phyloP scores from a whole-genome alignment of 2,113 vertebrate species.

The Mastomys natalensis region DNA sequence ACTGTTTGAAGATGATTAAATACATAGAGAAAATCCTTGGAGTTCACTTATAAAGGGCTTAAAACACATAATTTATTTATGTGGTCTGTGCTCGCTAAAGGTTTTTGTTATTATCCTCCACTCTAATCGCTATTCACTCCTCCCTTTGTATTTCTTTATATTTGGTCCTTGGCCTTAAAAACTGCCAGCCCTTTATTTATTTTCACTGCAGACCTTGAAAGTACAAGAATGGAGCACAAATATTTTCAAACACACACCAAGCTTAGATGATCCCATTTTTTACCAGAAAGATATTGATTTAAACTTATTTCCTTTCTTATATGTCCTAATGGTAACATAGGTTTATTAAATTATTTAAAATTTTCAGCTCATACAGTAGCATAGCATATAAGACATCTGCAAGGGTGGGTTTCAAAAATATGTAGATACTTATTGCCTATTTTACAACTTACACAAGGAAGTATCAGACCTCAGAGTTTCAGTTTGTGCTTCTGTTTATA shows the following conservation, averaged over 20 bases:
- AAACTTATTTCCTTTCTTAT: conserved; percentile 32
- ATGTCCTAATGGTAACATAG: background rate
- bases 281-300: background rate
- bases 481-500: background rate
- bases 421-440: background rate
- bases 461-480: conserved; percentile 27
- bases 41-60: conserved; percentile 53
- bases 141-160: background rate
- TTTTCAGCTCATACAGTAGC: background rate
- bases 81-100: conserved; percentile 51
- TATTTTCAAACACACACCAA: background rate
- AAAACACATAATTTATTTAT: conserved; percentile 63
- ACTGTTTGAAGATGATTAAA: conserved; percentile 48
- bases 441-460: background rate
- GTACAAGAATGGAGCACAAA: conserved; percentile 20
- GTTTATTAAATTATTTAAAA: conserved; percentile 11
- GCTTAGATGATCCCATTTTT: conserved; percentile 15
- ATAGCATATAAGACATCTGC: background rate
- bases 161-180: conserved; percentile 47
- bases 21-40: conserved; percentile 12
- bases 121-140: conserved; percentile 16
- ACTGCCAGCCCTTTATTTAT: conserved; percentile 18
- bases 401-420: background rate
- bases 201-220: conserved; percentile 12
- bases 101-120: background rate